A percentile compares a stretch with the other conserved stretches of the same genome.
Evolutionary conservation across 2,797 vertebrate species (phyloP).

Genomic region (Tachyglossus aculeatus): DNA sequence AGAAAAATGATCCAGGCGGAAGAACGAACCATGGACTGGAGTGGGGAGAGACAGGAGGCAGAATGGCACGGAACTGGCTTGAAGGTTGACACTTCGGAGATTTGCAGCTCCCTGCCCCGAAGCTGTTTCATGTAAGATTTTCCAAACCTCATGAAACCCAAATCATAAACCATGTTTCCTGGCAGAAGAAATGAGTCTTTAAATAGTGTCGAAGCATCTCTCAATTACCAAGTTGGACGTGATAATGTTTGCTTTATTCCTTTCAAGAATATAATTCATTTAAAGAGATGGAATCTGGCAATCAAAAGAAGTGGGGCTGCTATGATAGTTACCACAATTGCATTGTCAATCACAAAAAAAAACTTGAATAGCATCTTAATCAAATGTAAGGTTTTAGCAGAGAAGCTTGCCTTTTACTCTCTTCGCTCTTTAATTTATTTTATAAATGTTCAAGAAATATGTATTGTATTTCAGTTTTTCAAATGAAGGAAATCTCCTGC

Average conservation of each 20-base stretch:
- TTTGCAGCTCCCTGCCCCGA: too few relatives aligned
- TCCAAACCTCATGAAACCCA: background rate
- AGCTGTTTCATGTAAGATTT: too few relatives aligned
- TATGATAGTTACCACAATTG: constrained; percentile 21
- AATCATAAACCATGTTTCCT: background rate
- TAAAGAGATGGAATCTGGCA: constrained; percentile 19
- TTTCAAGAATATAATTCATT: background rate
- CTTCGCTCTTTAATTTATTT: too few relatives aligned
- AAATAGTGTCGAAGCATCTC: background rate
- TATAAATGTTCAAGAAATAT: too few relatives aligned
- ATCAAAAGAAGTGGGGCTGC: background rate
- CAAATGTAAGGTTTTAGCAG: constrained; percentile 8
- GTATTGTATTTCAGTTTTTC: too few relatives aligned
- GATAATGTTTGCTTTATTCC: background rate
- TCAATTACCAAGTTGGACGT: background rate
- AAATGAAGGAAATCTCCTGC: too few relatives aligned
- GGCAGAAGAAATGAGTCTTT: background rate
- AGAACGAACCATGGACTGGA: too few relatives aligned
- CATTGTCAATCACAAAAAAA: constrained; percentile 7
- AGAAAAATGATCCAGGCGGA: too few relatives aligned
- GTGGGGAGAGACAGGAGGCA: too few relatives aligned
- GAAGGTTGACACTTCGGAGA: background rate
- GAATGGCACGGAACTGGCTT: too few relatives aligned
- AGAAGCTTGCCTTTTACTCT: too few relatives aligned
- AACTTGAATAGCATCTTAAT: background rate